Evolutionary conservation across 2,797 vertebrate species (phyloP).

Genomic region (Apogon talboti): DNA sequence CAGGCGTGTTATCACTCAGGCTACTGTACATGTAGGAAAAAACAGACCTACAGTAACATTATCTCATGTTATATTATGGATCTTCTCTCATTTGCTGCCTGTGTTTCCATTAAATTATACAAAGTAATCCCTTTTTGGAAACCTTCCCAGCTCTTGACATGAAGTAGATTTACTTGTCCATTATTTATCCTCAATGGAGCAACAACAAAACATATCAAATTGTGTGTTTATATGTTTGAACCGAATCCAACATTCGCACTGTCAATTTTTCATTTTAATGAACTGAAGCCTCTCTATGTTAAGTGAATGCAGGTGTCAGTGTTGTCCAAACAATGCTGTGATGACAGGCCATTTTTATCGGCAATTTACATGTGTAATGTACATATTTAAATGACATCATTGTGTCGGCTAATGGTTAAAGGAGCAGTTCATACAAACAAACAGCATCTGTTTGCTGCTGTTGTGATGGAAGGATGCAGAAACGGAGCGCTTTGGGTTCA

Average conservation of each 20-base stretch:
- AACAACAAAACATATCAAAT: conserved; percentile 37
- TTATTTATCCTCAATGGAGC: conserved; percentile 33
- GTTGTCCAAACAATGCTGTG: conserved; percentile 19
- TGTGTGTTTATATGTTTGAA: conserved; percentile 29
- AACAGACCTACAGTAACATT: not conserved
- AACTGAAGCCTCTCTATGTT: conserved; percentile 25
- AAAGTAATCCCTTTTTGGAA: conserved; percentile 31
- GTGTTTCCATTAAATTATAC: conserved; percentile 23
- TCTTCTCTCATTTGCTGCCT: conserved; percentile 3
- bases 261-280: conserved; percentile 31
- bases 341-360: conserved; percentile 18
- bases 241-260: conserved; percentile 10
- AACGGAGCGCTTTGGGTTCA: conserved; percentile 3
- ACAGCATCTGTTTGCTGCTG: conserved; percentile 17
- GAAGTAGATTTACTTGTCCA: conserved; percentile 19
- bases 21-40: conserved; percentile 2
- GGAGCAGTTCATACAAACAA: conserved; percentile 12
- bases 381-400: conserved; percentile 34
- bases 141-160: conserved; percentile 20
- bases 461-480: conserved; percentile 13
- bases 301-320: conserved; percentile 51
- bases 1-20: conserved; percentile 22
- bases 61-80: not conserved
- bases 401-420: conserved; percentile 17
- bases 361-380: conserved; percentile 36